These are phyloP conservation scores for Erebia aethiops DNA, from an alignment of 2,888 invertebrate species.

Conservation along the genomic window DNA sequence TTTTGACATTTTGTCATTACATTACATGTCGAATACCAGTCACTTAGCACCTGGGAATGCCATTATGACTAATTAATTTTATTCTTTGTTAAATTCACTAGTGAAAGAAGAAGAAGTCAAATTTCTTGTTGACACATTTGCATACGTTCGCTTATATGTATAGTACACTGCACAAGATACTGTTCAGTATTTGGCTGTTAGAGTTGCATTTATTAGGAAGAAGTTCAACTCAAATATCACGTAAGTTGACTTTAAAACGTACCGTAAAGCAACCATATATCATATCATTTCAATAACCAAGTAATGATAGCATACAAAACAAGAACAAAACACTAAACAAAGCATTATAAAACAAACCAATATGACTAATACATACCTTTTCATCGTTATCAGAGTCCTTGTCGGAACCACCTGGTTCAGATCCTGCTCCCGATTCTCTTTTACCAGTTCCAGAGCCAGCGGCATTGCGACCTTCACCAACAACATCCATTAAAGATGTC, in stretches of 20 bases:
- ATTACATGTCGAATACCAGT: neutral
- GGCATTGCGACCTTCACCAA: conserved; percentile 90
- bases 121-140: too few species aligned
- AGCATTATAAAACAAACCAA: conserved; percentile 19
- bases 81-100: too few species aligned
- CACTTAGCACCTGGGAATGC: neutral
- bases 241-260: conserved; percentile 4
- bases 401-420: conserved; percentile 91
- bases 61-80: neutral
- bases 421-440: conserved; percentile 89
- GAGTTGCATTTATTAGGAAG: neutral
- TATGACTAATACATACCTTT: conserved; percentile 85
- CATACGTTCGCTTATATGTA: too few species aligned
- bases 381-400: conserved; percentile 95
- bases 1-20: neutral
- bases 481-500: conserved; percentile 95
- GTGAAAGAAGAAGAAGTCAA: too few species aligned
- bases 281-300: conserved; percentile 48
- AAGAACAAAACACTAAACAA: conserved; percentile 37
- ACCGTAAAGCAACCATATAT: conserved; percentile 14
- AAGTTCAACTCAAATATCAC: neutral
- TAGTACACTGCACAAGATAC: too few species aligned
- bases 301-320: conserved; percentile 43
- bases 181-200: too few species aligned
- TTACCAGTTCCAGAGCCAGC: conserved; percentile 85